Evolutionary conservation across 2,113 vertebrate species (phyloP).

Genomic region (Bufo bufo): DNA sequence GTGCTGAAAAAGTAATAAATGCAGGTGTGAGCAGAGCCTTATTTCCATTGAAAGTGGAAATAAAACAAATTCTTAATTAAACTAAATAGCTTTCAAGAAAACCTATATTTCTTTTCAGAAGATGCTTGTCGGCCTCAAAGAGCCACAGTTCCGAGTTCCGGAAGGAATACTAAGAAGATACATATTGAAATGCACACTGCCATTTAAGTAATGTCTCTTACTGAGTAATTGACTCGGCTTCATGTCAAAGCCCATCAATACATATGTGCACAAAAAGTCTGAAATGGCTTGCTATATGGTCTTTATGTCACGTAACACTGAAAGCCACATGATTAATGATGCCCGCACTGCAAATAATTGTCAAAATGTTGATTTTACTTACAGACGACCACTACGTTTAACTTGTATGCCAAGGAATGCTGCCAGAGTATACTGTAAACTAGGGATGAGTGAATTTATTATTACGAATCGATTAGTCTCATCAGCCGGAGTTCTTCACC

Average conservation of each 20-base stretch:
- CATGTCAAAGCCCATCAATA: constrained; percentile 22
- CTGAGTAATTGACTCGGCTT: constrained; percentile 1
- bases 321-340: constrained; percentile 28
- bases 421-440: too few species aligned
- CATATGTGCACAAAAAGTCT: background rate
- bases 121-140: background rate
- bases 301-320: background rate
- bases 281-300: constrained; percentile 16
- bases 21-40: too few species aligned
- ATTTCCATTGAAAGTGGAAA: too few species aligned
- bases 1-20: too few species aligned
- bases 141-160: background rate
- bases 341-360: background rate
- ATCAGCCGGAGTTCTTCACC: too few species aligned
- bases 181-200: background rate
- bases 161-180: background rate
- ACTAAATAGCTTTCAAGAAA: background rate
- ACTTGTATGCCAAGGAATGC: too few species aligned
- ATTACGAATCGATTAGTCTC: too few species aligned
- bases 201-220: background rate
- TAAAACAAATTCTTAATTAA: background rate
- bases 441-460: too few species aligned
- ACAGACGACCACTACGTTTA: background rate
- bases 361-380: background rate
- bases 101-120: constrained; percentile 28